Percentiles rank a stretch among this genome's conserved stretches.
Evolutionary conservation across 2,888 invertebrate species (phyloP).

Genomic region (Ophion ventricosus): DNA sequence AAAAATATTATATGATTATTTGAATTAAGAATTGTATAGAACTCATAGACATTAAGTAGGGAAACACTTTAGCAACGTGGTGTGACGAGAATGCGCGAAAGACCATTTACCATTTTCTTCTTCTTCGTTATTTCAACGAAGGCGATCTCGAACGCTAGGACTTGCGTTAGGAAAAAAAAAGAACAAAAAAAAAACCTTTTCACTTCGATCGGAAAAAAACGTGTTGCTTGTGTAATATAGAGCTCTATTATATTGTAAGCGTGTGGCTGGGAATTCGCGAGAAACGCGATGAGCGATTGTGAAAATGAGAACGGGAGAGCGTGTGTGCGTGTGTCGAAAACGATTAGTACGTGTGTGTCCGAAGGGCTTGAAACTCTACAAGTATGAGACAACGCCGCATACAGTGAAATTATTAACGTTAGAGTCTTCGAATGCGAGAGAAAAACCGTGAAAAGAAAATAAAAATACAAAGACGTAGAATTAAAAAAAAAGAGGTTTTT

Average conservation of each 20-base stretch:
- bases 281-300: constrained; percentile 5
- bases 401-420: constrained; percentile 35
- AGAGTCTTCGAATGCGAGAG: constrained; percentile 56
- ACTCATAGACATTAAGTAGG: constrained; percentile 60
- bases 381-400: constrained; percentile 38
- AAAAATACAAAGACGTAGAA: constrained; percentile 8
- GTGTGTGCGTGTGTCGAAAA: constrained; percentile 12
- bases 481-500: not conserved
- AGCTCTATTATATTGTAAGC: constrained; percentile 76
- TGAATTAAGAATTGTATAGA: constrained; percentile 65
- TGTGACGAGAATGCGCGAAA: constrained; percentile 38
- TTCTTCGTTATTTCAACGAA: constrained; percentile 11
- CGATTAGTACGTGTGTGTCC: constrained; percentile 38
- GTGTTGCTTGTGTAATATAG: constrained; percentile 79
- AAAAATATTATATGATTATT: constrained; percentile 60
- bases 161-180: constrained; percentile 31
- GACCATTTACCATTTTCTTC: constrained; percentile 47
- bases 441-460: constrained; percentile 48
- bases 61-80: constrained; percentile 60
- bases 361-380: constrained; percentile 47
- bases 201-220: constrained; percentile 38
- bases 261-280: constrained; percentile 59
- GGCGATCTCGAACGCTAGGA: constrained; percentile 49
- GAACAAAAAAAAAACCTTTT: constrained; percentile 20
- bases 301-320: constrained; percentile 25